Conservation (phyloP, 2,888 invertebrate species). For the Caenorhabditis drosophilae region DNA sequence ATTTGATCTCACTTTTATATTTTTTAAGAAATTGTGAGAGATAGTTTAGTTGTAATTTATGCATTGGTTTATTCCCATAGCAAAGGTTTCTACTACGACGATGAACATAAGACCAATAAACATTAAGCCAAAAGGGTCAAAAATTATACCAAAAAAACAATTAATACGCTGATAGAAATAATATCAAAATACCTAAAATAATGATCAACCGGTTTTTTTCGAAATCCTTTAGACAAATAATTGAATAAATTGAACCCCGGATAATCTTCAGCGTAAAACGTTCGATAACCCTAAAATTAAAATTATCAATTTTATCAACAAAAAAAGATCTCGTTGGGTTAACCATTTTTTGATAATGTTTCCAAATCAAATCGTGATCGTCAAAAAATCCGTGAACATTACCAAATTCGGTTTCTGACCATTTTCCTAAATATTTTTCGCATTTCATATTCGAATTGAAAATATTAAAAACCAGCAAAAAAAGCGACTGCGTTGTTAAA, state of each 20-base stretch:
- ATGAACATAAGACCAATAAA: slow-evolving; percentile 67
- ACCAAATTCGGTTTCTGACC: slow-evolving; percentile 37
- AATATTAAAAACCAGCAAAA: slow-evolving; percentile 57
- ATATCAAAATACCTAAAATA: slow-evolving; percentile 69
- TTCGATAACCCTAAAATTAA: no score
- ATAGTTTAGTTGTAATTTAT: slow-evolving; percentile 66
- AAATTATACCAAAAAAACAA: no score
- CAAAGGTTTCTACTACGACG: slow-evolving; percentile 60
- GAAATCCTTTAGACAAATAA: slow-evolving; percentile 70
- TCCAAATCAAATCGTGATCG: slow-evolving; percentile 70
- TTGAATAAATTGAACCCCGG: slow-evolving; percentile 70
- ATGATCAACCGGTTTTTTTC: slow-evolving; percentile 69
- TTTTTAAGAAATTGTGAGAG: slow-evolving; percentile 66
- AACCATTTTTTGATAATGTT: slow-evolving; percentile 62
- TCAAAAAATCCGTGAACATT: slow-evolving; percentile 63
- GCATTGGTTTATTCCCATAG: slow-evolving; percentile 62
- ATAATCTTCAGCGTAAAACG: slow-evolving; percentile 71
- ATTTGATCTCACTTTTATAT: slow-evolving; percentile 22
- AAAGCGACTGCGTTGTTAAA: slow-evolving; percentile 70
- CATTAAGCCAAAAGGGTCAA: slow-evolving; percentile 64
- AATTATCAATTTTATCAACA: no score
- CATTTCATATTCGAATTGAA: no score
- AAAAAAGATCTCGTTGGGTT: no score
- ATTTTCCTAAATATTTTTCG: no score
- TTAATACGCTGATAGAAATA: no score